Conservation (phyloP, 2,797 vertebrate genomes). For the Ceryle rudis region DNA sequence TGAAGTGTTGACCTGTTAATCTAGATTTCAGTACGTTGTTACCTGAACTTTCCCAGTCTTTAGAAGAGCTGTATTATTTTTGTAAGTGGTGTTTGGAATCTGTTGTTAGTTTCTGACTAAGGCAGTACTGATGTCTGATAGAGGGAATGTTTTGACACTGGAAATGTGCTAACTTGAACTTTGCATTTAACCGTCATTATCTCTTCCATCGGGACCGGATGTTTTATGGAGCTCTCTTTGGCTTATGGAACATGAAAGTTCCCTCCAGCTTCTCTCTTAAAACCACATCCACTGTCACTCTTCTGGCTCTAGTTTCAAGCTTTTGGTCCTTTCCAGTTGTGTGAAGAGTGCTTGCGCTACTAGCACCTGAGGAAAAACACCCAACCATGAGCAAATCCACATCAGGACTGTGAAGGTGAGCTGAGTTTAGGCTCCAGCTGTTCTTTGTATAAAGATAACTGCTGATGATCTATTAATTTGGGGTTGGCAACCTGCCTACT, state of each 20-base stretch:
- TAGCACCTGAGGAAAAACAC: neutral
- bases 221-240: neutral
- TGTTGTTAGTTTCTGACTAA: slow-evolving; percentile 1
- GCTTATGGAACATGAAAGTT: neutral
- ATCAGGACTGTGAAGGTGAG: slow-evolving; percentile 17
- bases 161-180: slow-evolving; percentile 27
- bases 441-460: neutral
- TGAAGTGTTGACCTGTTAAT: slow-evolving; percentile 17
- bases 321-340: slow-evolving; percentile 21
- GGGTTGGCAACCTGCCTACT: neutral
- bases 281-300: neutral
- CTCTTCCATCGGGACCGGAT: neutral
- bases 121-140: slow-evolving; percentile 11
- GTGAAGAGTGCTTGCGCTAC: neutral
- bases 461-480: neutral
- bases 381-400: neutral
- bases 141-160: slow-evolving; percentile 36
- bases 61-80: slow-evolving; percentile 3
- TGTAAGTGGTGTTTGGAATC: neutral
- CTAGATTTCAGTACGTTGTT: neutral
- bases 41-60: neutral
- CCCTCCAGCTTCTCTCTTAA: slow-evolving; percentile 1
- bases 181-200: neutral
- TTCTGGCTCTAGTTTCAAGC: slow-evolving; percentile 5
- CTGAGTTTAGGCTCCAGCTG: neutral